These are phyloP conservation scores for Erannis defoliaria DNA, from an alignment of 2,888 invertebrate species.

Conservation along the genomic window DNA sequence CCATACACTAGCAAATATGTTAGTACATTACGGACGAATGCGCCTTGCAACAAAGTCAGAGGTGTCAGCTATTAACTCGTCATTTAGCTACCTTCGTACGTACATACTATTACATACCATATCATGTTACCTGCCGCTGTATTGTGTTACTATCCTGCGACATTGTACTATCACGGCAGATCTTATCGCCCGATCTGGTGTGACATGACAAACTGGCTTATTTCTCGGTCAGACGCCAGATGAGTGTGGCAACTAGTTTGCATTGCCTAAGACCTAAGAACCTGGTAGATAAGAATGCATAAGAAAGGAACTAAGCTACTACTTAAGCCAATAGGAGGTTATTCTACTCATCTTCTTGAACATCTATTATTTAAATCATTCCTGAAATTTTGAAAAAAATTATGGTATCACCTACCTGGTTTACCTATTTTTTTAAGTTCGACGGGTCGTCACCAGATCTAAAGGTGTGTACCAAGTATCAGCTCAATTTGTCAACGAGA, in stretches of 20 bases:
- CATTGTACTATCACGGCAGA: slow-evolving; percentile 20
- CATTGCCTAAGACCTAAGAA: neutral
- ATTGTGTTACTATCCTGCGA: slow-evolving; percentile 51
- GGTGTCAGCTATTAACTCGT: slow-evolving; percentile 7
- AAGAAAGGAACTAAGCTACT: no score
- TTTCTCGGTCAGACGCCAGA: slow-evolving; percentile 15
- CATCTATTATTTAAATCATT: no score
- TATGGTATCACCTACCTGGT: no score
- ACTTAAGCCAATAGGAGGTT: no score
- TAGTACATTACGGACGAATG: neutral
- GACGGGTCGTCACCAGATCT: no score
- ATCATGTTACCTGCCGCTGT: slow-evolving; percentile 45
- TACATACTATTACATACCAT: slow-evolving; percentile 23
- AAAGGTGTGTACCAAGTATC: no score
- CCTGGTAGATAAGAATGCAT: neutral
- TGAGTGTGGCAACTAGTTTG: neutral
- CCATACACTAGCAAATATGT: no score
- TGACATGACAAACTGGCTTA: slow-evolving; percentile 2
- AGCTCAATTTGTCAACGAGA: no score
- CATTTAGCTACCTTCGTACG: slow-evolving; percentile 16
- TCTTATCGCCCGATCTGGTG: slow-evolving; percentile 13
- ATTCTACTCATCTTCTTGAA: no score
- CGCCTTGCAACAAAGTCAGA: slow-evolving; percentile 2
- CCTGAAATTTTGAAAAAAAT: no score
- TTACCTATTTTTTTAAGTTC: no score